Evolutionary conservation across 2,113 vertebrate genomes (phyloP).

Genomic region (Haemorhous mexicanus): DNA sequence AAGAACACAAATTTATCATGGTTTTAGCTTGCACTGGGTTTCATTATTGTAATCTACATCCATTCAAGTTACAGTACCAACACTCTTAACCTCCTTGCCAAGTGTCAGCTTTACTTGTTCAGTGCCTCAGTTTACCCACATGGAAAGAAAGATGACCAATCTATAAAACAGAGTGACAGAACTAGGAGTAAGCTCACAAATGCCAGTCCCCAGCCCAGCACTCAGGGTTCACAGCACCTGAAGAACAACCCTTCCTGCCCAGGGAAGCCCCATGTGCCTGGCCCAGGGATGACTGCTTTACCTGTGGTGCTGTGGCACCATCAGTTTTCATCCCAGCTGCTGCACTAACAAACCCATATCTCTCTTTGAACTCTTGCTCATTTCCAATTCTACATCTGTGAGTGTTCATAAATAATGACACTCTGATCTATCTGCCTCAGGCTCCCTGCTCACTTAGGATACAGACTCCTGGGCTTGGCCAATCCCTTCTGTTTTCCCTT

Average conservation of each 20-base stretch:
- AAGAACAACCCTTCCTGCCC: neutral
- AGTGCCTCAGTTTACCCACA: neutral
- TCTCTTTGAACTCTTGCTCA: neutral
- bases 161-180: neutral
- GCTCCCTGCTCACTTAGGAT: neutral
- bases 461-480: neutral
- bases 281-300: neutral
- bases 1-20: neutral
- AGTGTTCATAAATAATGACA: constrained; percentile 5
- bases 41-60: neutral
- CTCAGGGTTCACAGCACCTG: neutral
- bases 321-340: neutral
- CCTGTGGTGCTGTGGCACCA: neutral
- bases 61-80: neutral
- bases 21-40: neutral
- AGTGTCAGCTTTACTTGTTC: neutral
- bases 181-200: neutral
- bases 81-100: neutral
- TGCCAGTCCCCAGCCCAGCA: neutral
- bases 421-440: neutral
- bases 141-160: neutral
- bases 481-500: neutral
- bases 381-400: neutral
- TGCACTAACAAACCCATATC: neutral
- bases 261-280: neutral